Evolutionary conservation across 2,797 vertebrate species (phyloP).

Genomic region (Okamejei kenojei): DNA sequence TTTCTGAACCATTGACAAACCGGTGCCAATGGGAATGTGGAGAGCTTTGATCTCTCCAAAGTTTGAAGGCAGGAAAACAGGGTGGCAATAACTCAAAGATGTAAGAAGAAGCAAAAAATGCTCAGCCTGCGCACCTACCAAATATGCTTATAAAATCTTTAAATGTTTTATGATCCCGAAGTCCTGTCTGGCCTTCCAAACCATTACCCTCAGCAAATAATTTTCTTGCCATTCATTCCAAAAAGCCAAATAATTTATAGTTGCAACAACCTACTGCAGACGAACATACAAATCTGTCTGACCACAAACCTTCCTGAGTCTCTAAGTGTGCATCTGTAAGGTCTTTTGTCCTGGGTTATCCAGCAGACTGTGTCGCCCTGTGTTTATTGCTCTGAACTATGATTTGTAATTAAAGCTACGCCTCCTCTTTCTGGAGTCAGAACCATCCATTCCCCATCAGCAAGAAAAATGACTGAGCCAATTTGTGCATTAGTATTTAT

Average conservation of each 20-base stretch:
- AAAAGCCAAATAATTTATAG: neutral
- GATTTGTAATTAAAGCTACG: neutral
- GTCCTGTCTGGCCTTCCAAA: neutral
- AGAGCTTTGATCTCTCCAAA: no score
- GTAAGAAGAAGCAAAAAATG: neutral
- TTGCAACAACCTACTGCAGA: neutral
- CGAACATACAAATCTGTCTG: neutral
- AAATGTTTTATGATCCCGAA: neutral
- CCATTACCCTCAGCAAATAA: no score
- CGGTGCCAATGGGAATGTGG: no score
- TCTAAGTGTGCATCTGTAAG: neutral
- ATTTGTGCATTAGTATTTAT: neutral
- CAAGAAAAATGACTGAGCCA: neutral
- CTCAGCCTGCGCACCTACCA: neutral
- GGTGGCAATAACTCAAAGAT: no score
- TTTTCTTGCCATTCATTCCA: neutral
- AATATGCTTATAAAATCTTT: neutral
- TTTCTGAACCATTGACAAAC: no score
- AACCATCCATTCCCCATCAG: neutral
- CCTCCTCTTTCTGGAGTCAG: neutral
- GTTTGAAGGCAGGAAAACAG: neutral
- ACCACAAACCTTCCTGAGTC: neutral
- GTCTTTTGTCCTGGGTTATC: neutral
- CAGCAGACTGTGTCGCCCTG: neutral
- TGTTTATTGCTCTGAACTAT: neutral